Percentiles rank a stretch among this genome's conserved stretches.
Conservation (phyloP, 1,140 invertebrate species). For the Sitobion miscanthi region DNA sequence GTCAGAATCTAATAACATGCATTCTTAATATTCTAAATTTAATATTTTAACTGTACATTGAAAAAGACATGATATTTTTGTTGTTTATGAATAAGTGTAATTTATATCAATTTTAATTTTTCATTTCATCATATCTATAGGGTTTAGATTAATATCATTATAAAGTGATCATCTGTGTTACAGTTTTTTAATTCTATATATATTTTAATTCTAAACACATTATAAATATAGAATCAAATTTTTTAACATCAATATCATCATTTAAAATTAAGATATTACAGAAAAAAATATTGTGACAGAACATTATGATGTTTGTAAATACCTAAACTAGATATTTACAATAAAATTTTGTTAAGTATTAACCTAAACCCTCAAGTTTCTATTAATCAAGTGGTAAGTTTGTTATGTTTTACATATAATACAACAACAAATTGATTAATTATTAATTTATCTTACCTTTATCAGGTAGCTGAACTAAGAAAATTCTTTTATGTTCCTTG, state of each 20-base stretch:
- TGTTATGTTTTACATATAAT: neutral
- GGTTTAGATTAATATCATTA: neutral
- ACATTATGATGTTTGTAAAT: too few species aligned
- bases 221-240: neutral
- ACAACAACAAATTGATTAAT: neutral
- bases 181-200: neutral
- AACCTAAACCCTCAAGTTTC: neutral
- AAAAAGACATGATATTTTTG: neutral
- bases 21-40: constrained; percentile 38
- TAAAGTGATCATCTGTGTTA: neutral
- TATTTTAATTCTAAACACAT: neutral
- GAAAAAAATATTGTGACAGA: too few species aligned
- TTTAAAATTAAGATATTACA: constrained; percentile 22
- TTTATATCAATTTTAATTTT: neutral
- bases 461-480: constrained; percentile 96
- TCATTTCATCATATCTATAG: neutral
- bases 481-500: constrained; percentile 98
- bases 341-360: neutral
- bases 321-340: too few species aligned
- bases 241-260: neutral
- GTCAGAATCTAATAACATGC: constrained; percentile 34
- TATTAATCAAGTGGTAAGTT: neutral
- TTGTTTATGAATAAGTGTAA: neutral
- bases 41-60: constrained; percentile 27
- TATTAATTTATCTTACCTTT: constrained; percentile 74